Base-by-base conservation (phyloP, 1,140 invertebrate genomes). In the Drosophila takahashii region DNA sequence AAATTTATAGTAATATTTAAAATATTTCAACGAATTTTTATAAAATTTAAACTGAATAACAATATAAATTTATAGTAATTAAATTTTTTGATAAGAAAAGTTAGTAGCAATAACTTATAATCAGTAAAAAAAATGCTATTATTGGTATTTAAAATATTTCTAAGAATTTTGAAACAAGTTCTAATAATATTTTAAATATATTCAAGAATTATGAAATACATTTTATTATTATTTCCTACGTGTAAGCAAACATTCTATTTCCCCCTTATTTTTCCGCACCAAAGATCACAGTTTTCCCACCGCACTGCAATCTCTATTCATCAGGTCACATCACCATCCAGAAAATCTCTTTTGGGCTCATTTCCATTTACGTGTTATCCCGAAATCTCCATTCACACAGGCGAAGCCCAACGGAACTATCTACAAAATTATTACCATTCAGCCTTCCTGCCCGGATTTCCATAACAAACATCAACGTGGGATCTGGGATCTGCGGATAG, bases 391-490 rank as follows among this genome's bases (percentile, higher is more conserved):
- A 32, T 48, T 53, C 48, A 39, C 42, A 27, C 42, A 27, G 59
- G 18, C 10, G 29, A 26, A 10, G 26, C 52, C 58, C 54, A 52
- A 51, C 41, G 53, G 53, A 79, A 67, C 69, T 67, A 60, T 75
- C 47, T 54, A 44, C n/a, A 44, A 84, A 85, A 80, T 76, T 85
- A 83, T 85, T 79, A 47, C 56, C 56, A 72, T 61, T 62, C 69
- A 61, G 29, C 41, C 42, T 44, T 57, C 66, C 59, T 48, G 53
- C 47, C 64, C 59, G 83, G 75, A 83, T 89, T 87, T 83, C 62
- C 72, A 73, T 77, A 77, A 57, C 76, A 87, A 87, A 84, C 79
- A 87, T 84, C 79, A 71, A 87, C 79, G 59, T 59, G 84, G 79
- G 76, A 22, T 22, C 22, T 22, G 22, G 22, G 22, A 22, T 22